These are phyloP conservation scores for Anoplopoma fimbria DNA, from an alignment of 2,113 vertebrate genomes.

Conservation along the genomic window DNA sequence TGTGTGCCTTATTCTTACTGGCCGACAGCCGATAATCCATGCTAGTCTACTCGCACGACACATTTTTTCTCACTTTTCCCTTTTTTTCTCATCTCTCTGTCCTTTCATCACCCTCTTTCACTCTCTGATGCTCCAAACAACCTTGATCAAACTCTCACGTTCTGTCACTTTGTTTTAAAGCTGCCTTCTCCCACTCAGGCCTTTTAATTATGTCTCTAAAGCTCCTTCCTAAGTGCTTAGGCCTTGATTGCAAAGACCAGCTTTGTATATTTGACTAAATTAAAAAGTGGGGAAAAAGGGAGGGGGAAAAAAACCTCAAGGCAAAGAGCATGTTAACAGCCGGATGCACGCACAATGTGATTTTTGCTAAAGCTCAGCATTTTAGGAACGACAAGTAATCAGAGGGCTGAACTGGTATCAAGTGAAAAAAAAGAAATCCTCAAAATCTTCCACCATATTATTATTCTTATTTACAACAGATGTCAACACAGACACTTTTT, in stretches of 20 bases:
- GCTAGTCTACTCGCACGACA: slow-evolving; percentile 29
- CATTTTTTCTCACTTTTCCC: slow-evolving; percentile 4
- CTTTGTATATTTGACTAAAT: slow-evolving; percentile 80
- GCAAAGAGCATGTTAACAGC: slow-evolving; percentile 51
- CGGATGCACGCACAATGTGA: slow-evolving; percentile 41
- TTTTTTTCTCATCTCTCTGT: slow-evolving; percentile 1
- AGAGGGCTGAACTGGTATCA: slow-evolving; percentile 17
- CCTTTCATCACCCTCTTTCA: slow-evolving; percentile 38
- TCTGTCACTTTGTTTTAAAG: slow-evolving; percentile 63
- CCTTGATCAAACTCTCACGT: slow-evolving; percentile 58
- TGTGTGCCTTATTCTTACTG: background rate
- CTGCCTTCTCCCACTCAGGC: slow-evolving; percentile 52
- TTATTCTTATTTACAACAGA: slow-evolving; percentile 26
- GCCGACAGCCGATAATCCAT: slow-evolving; percentile 27
- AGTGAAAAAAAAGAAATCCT: slow-evolving; percentile 36
- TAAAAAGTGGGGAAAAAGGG: slow-evolving; percentile 54
- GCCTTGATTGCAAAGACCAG: slow-evolving; percentile 77
- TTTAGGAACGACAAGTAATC: slow-evolving; percentile 60
- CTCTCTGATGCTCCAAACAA: slow-evolving; percentile 31
- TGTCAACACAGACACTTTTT: background rate
- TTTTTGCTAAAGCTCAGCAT: slow-evolving; percentile 47
- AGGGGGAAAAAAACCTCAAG: slow-evolving; percentile 28
- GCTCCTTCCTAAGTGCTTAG: slow-evolving; percentile 69
- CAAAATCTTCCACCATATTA: slow-evolving; percentile 4
- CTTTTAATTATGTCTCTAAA: slow-evolving; percentile 79